Percentiles rank a stretch among this genome's conserved stretches.
Conservation (phyloP, 2,113 vertebrate genomes). For the Xenopus borealis region DNA sequence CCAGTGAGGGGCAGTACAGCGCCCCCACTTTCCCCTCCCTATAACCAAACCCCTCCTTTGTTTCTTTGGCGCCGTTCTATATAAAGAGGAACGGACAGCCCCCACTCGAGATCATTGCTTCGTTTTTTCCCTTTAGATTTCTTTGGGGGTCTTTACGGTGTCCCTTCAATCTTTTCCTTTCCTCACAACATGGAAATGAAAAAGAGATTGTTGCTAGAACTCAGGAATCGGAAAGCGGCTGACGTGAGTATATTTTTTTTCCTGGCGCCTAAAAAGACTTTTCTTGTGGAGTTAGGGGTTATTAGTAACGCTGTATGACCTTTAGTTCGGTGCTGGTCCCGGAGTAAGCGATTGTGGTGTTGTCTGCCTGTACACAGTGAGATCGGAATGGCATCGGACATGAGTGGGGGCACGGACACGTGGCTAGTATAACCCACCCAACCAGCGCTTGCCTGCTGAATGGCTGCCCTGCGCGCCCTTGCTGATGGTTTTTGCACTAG, state of each 20-base stretch:
- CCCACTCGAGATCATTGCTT: conserved; percentile 9
- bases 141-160: not conserved
- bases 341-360: no score
- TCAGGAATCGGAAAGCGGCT: conserved; percentile 62
- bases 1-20: conserved; percentile 6
- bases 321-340: no score
- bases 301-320: not conserved
- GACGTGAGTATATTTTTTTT: conserved; percentile 54
- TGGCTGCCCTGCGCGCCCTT: no score
- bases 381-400: not conserved
- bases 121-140: not conserved
- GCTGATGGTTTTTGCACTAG: no score
- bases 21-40: not conserved
- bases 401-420: not conserved
- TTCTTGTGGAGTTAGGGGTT: no score
- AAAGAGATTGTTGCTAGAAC: conserved; percentile 60
- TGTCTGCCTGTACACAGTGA: no score
- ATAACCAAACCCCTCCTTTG: conserved; percentile 40
- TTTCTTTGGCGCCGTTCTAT: conserved; percentile 44
- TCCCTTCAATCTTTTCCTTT: not conserved
- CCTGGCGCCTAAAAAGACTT: not conserved
- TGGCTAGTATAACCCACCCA: no score
- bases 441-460: no score
- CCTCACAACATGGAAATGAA: conserved; percentile 61
- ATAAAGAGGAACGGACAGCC: conserved; percentile 9